Base-by-base conservation (phyloP, 1,140 invertebrate genomes). In the Polypedilum pembai region DNA sequence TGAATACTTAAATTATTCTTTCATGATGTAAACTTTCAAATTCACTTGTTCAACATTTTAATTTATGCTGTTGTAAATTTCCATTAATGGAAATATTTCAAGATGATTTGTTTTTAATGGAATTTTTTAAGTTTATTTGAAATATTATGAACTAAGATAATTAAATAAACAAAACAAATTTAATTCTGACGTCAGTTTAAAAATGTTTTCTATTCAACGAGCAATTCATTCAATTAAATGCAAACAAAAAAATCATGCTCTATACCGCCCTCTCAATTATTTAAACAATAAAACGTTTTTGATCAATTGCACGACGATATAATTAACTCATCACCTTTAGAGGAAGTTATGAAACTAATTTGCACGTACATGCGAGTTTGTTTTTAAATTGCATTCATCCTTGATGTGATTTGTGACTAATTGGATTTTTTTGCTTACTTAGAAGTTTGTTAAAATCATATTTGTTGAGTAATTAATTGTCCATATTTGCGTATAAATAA, bases 281-380 rank as follows among this genome's bases (percentile, higher is more conserved):
- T 15, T 15, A n/a, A n/a, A n/a, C n/a, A n/a, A n/a, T n/a, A n/a
- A n/a, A n/a, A n/a, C n/a, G n/a, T 56, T 56, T 12, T n/a, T n/a
- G 10, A n/a, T 12, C 45, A 56, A 33, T 3, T 56, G 45, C 45
- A 56, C n/a, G 45, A 56, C 45, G 45, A 56, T 56, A 15, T n/a
- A 56, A 56, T 56, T 56, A 56, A 56, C 45, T 56, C 45, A 56
- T 56, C 45, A 56, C 45, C 45, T 56, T 56, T 56, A 56, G 10
- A 56, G 45, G 45, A 56, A 56, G n/a, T 56, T n/a, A n/a, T 56
- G n/a, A 56, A n/a, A 56, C n/a, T 56, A 56, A 56, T 56, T 56
- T 56, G 45, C 45, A 56, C 45, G 4, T 56, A 56, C 12, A n/a
- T 56, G 45, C 4, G 45, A 56, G 45, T n/a, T 56, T 15, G 45